Evolutionary conservation across 2,888 invertebrate genomes (phyloP).

Genomic region (Leuctra nigra): DNA sequence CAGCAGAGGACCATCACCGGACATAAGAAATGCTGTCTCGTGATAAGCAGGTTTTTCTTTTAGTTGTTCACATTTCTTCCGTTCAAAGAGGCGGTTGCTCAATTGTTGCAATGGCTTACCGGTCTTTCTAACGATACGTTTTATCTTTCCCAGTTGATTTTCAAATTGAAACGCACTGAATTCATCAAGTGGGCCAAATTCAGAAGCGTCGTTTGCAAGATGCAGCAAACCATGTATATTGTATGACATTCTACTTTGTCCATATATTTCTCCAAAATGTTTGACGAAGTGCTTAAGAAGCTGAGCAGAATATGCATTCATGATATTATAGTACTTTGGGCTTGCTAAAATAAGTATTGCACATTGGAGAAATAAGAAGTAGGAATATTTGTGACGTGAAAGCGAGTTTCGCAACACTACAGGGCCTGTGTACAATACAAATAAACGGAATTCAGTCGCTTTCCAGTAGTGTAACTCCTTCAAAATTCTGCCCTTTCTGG

Average conservation of each 20-base stretch:
- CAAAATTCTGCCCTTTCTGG: neutral
- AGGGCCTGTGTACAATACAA: constrained; percentile 32
- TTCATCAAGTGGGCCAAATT: constrained; percentile 34
- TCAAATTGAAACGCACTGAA: constrained; percentile 37
- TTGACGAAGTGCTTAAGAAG: constrained; percentile 32
- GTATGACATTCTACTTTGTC: constrained; percentile 34
- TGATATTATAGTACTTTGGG: constrained; percentile 18
- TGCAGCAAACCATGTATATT: constrained; percentile 38
- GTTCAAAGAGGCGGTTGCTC: too few relatives aligned
- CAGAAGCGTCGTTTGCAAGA: constrained; percentile 35
- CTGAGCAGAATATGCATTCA: constrained; percentile 26
- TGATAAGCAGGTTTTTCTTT: too few relatives aligned
- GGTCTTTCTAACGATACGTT: neutral
- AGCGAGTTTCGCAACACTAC: constrained; percentile 30
- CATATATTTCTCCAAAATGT: constrained; percentile 34
- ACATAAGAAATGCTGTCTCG: too few relatives aligned
- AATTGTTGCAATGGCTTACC: too few relatives aligned
- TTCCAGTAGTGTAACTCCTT: neutral
- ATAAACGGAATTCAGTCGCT: constrained; percentile 31
- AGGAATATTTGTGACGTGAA: constrained; percentile 26
- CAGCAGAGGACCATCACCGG: too few relatives aligned
- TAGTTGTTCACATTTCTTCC: too few relatives aligned
- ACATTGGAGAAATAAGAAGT: constrained; percentile 31
- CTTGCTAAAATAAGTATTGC: constrained; percentile 31
- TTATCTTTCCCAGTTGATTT: constrained; percentile 32